These are phyloP conservation scores for Cheirogaleus medius DNA, from an alignment of 2,113 vertebrate genomes.

Conservation along the genomic window DNA sequence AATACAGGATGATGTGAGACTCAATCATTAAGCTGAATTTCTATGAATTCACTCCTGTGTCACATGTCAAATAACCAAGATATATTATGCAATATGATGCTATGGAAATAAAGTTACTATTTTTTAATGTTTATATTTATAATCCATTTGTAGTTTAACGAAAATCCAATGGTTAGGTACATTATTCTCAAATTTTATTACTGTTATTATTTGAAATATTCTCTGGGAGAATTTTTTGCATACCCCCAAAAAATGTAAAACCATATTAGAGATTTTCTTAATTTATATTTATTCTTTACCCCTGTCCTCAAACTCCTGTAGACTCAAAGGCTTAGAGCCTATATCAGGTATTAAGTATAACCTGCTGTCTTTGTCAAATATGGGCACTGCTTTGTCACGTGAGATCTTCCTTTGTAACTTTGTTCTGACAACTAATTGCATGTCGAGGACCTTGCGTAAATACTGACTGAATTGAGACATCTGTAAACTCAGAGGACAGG, in stretches of 20 bases:
- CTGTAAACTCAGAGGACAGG: background rate
- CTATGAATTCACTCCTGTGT: background rate
- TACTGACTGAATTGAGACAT: background rate
- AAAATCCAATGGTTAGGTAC: background rate
- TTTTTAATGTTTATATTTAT: background rate
- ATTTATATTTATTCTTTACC: background rate
- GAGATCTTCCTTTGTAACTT: background rate
- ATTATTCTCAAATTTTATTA: background rate
- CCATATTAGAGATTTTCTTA: background rate
- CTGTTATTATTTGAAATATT: slow-evolving; percentile 21
- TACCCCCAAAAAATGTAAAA: background rate
- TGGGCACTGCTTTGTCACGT: background rate
- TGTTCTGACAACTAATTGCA: background rate
- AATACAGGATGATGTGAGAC: background rate
- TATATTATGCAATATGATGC: background rate
- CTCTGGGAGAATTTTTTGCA: background rate
- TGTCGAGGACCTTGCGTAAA: background rate
- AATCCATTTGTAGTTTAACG: slow-evolving; percentile 30
- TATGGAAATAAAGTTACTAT: background rate
- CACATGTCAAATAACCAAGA: background rate
- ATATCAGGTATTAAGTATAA: background rate
- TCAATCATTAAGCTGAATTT: background rate
- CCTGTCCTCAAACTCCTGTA: background rate
- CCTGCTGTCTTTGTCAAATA: background rate
- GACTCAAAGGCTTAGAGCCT: background rate